Percentiles rank a stretch among this genome's conserved stretches.
These are phyloP conservation scores for Dryomyza anilis DNA, from an alignment of 2,888 invertebrate species.

Conservation along the genomic window DNA sequence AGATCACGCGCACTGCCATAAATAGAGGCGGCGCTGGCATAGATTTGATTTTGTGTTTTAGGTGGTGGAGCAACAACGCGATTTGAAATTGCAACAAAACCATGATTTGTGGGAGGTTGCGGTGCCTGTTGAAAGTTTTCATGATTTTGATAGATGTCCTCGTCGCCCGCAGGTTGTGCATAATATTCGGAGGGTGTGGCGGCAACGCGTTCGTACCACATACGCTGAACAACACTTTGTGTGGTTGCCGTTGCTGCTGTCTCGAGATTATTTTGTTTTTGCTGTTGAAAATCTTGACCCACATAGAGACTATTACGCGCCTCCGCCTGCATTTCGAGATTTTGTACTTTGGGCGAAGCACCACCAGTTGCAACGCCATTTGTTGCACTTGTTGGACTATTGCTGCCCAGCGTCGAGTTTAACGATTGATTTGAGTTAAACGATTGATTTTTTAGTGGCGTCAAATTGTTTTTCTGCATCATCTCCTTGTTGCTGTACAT, in stretches of 20 bases:
- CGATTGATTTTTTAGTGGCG: slow-evolving; percentile 48
- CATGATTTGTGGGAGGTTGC: slow-evolving; percentile 46
- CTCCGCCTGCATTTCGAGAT: slow-evolving; percentile 37
- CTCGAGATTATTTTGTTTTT: slow-evolving; percentile 55
- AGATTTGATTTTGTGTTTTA: slow-evolving; percentile 42
- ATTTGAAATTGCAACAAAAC: slow-evolving; percentile 59
- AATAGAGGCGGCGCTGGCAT: slow-evolving; percentile 47
- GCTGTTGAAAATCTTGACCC: slow-evolving; percentile 31
- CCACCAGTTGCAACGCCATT: slow-evolving; percentile 34
- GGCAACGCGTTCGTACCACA: slow-evolving; percentile 63
- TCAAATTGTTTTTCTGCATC: slow-evolving; percentile 54
- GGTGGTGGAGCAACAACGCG: slow-evolving; percentile 51
- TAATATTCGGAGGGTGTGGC: slow-evolving; percentile 50
- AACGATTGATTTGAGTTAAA: slow-evolving; percentile 26
- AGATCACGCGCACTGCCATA: slow-evolving; percentile 51
- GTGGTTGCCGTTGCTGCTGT: slow-evolving; percentile 48
- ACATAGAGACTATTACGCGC: slow-evolving; percentile 33
- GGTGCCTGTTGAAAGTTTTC: slow-evolving; percentile 30
- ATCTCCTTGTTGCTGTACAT: slow-evolving; percentile 55
- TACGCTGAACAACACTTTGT: slow-evolving; percentile 60
- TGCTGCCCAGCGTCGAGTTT: slow-evolving; percentile 43
- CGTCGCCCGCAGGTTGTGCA: slow-evolving; percentile 49
- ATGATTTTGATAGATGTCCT: slow-evolving; percentile 51
- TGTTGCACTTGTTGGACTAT: slow-evolving; percentile 39
- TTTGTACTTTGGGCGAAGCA: slow-evolving; percentile 46